phyloP scores from a whole-genome alignment of 1,140 invertebrate genomes.

The Neuroterus valhalla region DNA sequence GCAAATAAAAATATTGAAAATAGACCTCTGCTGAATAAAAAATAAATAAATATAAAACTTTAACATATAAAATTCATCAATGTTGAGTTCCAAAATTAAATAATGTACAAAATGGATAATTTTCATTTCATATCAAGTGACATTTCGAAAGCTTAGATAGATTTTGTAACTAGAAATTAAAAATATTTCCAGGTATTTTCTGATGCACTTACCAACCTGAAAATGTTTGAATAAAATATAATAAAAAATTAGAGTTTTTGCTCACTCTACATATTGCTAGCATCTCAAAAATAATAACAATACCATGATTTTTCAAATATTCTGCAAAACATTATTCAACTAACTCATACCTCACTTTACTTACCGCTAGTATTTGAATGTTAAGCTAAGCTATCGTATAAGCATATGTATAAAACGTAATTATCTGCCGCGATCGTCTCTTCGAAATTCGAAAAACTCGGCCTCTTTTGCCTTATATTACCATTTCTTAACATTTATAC shows the following conservation, averaged over 20 bases:
- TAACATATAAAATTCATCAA: too few species aligned
- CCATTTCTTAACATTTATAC: neutral
- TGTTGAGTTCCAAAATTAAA: too few species aligned
- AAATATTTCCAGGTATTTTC: too few species aligned
- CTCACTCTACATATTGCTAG: neutral
- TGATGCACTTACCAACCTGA: too few species aligned
- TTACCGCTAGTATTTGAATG: neutral
- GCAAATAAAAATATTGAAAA: too few species aligned
- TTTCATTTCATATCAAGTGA: too few species aligned
- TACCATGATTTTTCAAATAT: neutral
- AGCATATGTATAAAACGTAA: slow-evolving; percentile 10
- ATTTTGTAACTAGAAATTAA: too few species aligned
- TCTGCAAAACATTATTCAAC: neutral
- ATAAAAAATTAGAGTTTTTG: neutral
- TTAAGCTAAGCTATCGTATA: slow-evolving; percentile 9
- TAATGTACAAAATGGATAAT: too few species aligned
- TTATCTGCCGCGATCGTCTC: neutral
- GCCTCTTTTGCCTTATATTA: neutral
- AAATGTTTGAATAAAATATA: too few species aligned
- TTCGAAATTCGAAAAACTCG: neutral
- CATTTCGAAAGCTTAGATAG: too few species aligned
- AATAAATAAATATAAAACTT: too few species aligned
- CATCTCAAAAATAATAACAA: neutral
- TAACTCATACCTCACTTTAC: neutral
- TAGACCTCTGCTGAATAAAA: too few species aligned